These are phyloP conservation scores for Phyto melanocephala DNA, from an alignment of 2,888 invertebrate species.

Conservation along the genomic window DNA sequence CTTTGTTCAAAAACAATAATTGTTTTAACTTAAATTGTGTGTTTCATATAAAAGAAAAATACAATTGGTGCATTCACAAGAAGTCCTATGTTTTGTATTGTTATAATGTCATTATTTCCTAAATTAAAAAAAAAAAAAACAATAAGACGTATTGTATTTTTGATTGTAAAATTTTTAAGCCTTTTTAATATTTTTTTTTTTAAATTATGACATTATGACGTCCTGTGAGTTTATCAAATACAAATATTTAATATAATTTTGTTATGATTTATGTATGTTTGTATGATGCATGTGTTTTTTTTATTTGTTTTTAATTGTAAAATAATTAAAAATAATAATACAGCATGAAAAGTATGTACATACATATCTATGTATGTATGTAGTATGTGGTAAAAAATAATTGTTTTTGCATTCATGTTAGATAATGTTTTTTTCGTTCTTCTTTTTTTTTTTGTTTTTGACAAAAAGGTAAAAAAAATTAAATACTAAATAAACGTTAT, in stretches of 20 bases:
- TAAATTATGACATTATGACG: no score
- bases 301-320: constrained; percentile 39
- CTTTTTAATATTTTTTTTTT: not conserved
- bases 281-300: no score
- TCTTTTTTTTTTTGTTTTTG: not conserved
- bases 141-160: constrained; percentile 9
- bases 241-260: no score
- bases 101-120: no score
- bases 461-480: constrained; percentile 18
- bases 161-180: not conserved
- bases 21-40: not conserved
- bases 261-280: no score
- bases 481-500: constrained; percentile 36
- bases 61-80: no score
- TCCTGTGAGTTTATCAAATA: no score
- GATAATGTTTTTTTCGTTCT: not conserved
- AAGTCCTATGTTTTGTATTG: no score
- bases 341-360: constrained; percentile 54
- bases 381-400: constrained; percentile 17
- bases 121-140: no score
- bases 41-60: not conserved
- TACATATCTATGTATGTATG: not conserved
- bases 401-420: constrained; percentile 22
- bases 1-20: constrained; percentile 21
- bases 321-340: constrained; percentile 64